Base-by-base conservation (phyloP, 2,113 vertebrate species). In the Alces alces region DNA sequence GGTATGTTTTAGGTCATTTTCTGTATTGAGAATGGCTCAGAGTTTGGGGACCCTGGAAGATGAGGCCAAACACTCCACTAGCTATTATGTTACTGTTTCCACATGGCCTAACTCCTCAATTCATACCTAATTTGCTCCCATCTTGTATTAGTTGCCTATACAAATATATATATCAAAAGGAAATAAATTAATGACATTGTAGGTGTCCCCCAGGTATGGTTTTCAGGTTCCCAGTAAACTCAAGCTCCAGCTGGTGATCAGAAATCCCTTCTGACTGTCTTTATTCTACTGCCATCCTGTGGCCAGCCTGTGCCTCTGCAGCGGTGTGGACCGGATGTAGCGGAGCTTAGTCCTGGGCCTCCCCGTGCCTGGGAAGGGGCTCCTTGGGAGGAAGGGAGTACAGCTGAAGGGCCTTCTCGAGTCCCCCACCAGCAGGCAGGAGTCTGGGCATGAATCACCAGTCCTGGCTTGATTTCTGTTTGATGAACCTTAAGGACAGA, bases 401-500 rank as follows among this genome's bases (percentile, higher is more conserved):
- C 86, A 0, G 43, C 12, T 1, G 57, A 88, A 66, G 39, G n/a
- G 47, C 52, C 52, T 78, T 5, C 93, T 86, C 0, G 1, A 45
- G 70, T n/a, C 17, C 33, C 43, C 39, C 47, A 10, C 5, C 30
- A 21, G 47, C 0, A 1, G n/a, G 47, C 43, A 21, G 43, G 61
- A 43, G 54, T 45, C 85, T 21, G 21, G 43, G 17, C 0, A 0
- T 25, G 54, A 52, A 14, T 98, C 98, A 99, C 99, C 99, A 99
- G 97, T 99, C 99, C 55, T 99, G 99, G 93, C 96, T 97, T 10
- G 99, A 99, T 96, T 99, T 99, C 98, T 99, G 99, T 95, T 99
- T 99, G 98, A 99, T 99, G 98, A 99, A 99, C 97, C 98, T 99
- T 13, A 99, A 98, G 2, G 98, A 99, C 27, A 99, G 7, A 60